Percentiles rank a stretch among this genome's conserved stretches.
These are phyloP conservation scores for Cebus imitator DNA, from an alignment of 2,113 vertebrate species.

Conservation along the genomic window DNA sequence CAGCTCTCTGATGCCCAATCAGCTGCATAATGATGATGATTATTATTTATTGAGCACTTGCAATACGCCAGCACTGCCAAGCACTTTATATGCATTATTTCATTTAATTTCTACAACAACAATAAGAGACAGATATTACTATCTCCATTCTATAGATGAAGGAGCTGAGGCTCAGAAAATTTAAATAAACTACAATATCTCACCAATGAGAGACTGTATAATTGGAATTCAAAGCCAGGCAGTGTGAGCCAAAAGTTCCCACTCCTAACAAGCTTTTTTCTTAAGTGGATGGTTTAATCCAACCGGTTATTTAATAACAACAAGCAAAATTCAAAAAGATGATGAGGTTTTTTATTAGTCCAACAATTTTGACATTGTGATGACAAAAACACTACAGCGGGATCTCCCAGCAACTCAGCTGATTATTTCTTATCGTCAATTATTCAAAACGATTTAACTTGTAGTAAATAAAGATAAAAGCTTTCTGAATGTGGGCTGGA, in stretches of 20 bases:
- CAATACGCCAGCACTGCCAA: neutral
- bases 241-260: neutral
- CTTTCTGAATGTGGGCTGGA: neutral
- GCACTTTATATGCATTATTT: neutral
- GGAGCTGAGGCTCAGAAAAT: neutral
- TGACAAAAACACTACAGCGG: neutral
- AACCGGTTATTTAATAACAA: constrained; percentile 2
- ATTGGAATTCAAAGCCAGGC: neutral
- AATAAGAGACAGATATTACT: neutral
- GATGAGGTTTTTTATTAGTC: neutral
- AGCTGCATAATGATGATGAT: neutral
- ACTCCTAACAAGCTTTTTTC: neutral
- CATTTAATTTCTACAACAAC: neutral
- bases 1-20: neutral
- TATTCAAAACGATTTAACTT: neutral
- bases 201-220: neutral
- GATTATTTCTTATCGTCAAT: neutral
- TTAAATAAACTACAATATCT: neutral
- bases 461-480: neutral
- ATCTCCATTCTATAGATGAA: neutral
- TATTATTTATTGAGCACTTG: constrained; percentile 40
- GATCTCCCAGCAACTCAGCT: neutral
- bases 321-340: neutral
- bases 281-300: neutral
- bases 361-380: neutral